These are phyloP conservation scores for Aegotheles bennettii DNA, from an alignment of 2,113 vertebrate species.

Conservation along the genomic window DNA sequence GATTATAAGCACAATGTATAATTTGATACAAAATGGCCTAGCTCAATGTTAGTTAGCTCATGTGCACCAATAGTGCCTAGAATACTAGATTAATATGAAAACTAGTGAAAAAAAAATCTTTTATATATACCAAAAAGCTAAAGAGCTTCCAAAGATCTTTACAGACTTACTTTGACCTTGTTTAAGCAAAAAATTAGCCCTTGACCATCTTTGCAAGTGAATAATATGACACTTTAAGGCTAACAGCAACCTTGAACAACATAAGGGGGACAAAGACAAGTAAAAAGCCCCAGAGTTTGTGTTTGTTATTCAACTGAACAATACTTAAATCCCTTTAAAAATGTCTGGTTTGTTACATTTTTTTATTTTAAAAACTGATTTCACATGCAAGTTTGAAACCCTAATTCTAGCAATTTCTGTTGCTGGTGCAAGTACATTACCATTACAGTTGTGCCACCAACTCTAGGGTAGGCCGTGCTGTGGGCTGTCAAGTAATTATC, in stretches of 20 bases:
- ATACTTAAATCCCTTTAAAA: background rate
- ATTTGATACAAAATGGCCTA: background rate
- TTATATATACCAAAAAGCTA: background rate
- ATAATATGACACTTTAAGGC: background rate
- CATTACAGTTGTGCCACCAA: background rate
- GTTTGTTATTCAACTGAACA: background rate
- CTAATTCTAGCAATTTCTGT: background rate
- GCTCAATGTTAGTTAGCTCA: background rate
- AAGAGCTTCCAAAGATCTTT: background rate
- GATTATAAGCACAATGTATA: background rate
- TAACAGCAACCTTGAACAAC: background rate
- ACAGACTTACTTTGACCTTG: background rate
- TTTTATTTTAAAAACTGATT: background rate
- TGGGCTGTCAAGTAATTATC: background rate
- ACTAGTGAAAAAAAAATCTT: accelerated
- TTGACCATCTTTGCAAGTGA: background rate
- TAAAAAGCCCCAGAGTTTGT: background rate
- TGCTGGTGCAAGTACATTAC: background rate
- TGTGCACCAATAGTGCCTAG: background rate
- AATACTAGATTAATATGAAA: background rate
- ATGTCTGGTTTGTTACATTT: background rate
- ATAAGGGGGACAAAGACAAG: background rate
- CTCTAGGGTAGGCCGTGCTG: background rate
- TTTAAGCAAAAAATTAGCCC: background rate
- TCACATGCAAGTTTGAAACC: background rate